These are phyloP conservation scores for Sebastes aleutianus DNA, from an alignment of 2,797 vertebrate species.

Conservation along the genomic window DNA sequence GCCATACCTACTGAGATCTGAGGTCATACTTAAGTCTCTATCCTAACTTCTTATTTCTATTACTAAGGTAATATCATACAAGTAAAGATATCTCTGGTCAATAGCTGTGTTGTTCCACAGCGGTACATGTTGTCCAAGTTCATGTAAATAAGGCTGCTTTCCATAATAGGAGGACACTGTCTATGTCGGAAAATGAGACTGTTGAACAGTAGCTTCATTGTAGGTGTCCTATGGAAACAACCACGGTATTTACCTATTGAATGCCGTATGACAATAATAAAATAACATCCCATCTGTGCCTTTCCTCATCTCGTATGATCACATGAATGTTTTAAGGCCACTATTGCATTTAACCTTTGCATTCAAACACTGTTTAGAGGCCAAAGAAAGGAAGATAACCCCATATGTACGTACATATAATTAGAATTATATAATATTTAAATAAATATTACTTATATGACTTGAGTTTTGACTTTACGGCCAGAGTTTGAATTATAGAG, in stretches of 20 bases:
- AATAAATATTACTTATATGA: neutral
- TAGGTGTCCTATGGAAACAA: neutral
- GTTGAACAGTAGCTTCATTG: constrained; percentile 13
- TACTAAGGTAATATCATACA: neutral
- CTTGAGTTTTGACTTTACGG: neutral
- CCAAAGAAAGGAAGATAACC: neutral
- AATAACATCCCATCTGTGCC: no score
- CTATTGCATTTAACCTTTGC: neutral
- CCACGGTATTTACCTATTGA: neutral
- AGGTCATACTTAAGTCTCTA: neutral
- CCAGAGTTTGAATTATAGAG: neutral
- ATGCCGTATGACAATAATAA: neutral
- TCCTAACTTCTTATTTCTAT: neutral
- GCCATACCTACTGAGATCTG: neutral
- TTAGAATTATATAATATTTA: neutral
- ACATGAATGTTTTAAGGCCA: neutral
- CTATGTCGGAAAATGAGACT: constrained; percentile 27
- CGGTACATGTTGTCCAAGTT: neutral
- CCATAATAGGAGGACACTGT: neutral
- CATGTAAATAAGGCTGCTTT: constrained; percentile 9
- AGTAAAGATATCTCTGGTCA: neutral
- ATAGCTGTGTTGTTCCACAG: neutral
- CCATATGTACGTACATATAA: neutral
- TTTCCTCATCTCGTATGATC: neutral
- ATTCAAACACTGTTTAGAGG: neutral